These are phyloP conservation scores for Achroia grisella DNA, from an alignment of 1,140 invertebrate genomes.

Conservation along the genomic window DNA sequence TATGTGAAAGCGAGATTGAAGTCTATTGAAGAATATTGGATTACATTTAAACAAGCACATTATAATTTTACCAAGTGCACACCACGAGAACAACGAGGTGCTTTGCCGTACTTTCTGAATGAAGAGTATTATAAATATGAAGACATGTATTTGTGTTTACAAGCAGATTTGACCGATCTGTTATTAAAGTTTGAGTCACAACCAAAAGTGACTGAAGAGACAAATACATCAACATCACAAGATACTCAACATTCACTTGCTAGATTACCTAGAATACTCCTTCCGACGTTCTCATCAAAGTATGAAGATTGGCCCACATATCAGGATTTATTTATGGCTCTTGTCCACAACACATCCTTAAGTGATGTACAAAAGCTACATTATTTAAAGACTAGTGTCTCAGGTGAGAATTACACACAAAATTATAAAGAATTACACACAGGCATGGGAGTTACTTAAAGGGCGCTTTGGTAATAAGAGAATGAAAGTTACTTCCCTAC, in stretches of 20 bases:
- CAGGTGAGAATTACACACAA: slow-evolving; percentile 25
- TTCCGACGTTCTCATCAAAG: slow-evolving; percentile 9
- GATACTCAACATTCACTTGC: slow-evolving; percentile 1
- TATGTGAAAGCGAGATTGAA: slow-evolving; percentile 16
- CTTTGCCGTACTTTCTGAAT: slow-evolving; percentile 19
- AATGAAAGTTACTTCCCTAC: slow-evolving; percentile 17
- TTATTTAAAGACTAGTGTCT: not conserved
- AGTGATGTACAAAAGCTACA: not conserved
- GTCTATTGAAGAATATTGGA: slow-evolving; percentile 21
- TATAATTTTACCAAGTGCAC: slow-evolving; percentile 13
- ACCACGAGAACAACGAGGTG: slow-evolving; percentile 12
- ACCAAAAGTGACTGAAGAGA: too few species aligned
- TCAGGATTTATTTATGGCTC: slow-evolving; percentile 1
- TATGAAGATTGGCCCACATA: slow-evolving; percentile 17
- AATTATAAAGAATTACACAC: slow-evolving; percentile 16
- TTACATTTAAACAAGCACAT: slow-evolving; percentile 13
- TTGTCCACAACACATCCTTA: not conserved
- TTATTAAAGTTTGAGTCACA: slow-evolving; percentile 15
- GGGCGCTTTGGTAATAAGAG: slow-evolving; percentile 18
- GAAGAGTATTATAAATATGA: slow-evolving; percentile 19
- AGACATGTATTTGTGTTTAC: slow-evolving; percentile 13
- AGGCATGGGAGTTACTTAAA: slow-evolving; percentile 14
- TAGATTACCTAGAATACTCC: slow-evolving; percentile 6
- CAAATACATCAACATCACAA: too few species aligned
- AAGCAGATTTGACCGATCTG: slow-evolving; percentile 21